phyloP scores from a whole-genome alignment of 2,113 vertebrate species.

The Natator depressus region DNA sequence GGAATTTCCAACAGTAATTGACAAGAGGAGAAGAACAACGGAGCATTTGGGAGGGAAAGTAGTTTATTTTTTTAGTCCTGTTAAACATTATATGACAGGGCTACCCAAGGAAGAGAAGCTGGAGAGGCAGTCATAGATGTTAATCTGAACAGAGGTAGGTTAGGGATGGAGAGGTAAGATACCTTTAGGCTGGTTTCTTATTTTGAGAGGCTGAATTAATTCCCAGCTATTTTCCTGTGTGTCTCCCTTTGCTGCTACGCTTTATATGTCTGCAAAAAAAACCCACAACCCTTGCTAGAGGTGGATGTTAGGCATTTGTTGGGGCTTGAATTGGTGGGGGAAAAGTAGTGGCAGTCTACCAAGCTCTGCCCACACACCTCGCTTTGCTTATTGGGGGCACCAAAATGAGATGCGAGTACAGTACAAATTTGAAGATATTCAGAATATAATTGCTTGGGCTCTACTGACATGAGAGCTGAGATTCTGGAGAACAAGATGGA shows the following conservation, averaged over 20 bases:
- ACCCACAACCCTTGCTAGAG: not conserved
- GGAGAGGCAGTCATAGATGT: not conserved
- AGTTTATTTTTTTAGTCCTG: not conserved
- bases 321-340: not conserved
- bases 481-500: not conserved
- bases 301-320: not conserved
- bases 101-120: not conserved
- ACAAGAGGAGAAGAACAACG: not conserved
- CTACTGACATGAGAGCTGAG: not conserved
- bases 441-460: not conserved
- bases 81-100: not conserved
- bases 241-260: not conserved
- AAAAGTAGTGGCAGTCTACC: not conserved
- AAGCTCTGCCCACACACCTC: not conserved
- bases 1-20: not conserved
- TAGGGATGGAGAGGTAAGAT: not conserved
- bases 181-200: not conserved
- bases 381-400: not conserved
- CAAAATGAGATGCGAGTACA: not conserved
- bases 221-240: not conserved
- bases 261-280: not conserved
- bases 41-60: not conserved
- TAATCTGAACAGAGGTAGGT: not conserved
- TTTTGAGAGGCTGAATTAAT: not conserved
- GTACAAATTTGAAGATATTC: not conserved